phyloP scores from a whole-genome alignment of 2,797 vertebrate species.

The Esox lucius region DNA sequence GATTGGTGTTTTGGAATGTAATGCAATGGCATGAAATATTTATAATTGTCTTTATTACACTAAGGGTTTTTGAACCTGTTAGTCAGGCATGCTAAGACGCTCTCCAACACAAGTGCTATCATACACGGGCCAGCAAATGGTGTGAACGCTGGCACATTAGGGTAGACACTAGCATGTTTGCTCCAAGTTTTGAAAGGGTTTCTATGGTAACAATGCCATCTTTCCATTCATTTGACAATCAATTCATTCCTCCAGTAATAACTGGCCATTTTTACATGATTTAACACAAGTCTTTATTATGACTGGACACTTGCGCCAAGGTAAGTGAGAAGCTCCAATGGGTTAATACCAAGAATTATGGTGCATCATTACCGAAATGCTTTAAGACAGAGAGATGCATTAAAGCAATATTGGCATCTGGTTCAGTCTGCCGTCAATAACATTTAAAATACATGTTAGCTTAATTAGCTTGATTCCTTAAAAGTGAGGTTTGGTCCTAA shows the following conservation, averaged over 20 bases:
- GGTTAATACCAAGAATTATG: conserved; percentile 55
- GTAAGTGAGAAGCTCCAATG: conserved; percentile 44
- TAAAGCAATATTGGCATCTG: conserved; percentile 58
- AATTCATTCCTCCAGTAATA: conserved; percentile 53
- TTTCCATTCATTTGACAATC: conserved; percentile 57
- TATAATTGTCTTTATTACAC: background rate
- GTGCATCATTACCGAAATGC: conserved; percentile 52
- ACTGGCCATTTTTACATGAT: conserved; percentile 46
- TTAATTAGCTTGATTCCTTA: conserved; percentile 59
- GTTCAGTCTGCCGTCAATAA: conserved; percentile 46
- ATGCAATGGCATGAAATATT: background rate
- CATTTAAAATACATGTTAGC: conserved; percentile 58
- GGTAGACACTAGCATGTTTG: conserved; percentile 69
- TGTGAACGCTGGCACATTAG: conserved; percentile 76
- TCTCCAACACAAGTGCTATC: conserved; percentile 61
- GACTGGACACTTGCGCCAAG: conserved; percentile 49
- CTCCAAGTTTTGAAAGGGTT: conserved; percentile 75
- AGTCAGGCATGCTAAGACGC: conserved; percentile 53
- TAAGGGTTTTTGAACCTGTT: conserved; percentile 53
- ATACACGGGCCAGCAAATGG: conserved; percentile 68
- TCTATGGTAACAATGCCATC: conserved; percentile 73
- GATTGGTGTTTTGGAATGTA: background rate
- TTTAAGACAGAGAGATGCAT: conserved; percentile 59
- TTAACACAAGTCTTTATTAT: conserved; percentile 51
- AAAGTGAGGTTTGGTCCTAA: conserved; percentile 41